Evolutionary conservation across 2,888 invertebrate species (phyloP), one percentile per base, ranked within the genome.

Genomic region (Volucella zonaria): DNA sequence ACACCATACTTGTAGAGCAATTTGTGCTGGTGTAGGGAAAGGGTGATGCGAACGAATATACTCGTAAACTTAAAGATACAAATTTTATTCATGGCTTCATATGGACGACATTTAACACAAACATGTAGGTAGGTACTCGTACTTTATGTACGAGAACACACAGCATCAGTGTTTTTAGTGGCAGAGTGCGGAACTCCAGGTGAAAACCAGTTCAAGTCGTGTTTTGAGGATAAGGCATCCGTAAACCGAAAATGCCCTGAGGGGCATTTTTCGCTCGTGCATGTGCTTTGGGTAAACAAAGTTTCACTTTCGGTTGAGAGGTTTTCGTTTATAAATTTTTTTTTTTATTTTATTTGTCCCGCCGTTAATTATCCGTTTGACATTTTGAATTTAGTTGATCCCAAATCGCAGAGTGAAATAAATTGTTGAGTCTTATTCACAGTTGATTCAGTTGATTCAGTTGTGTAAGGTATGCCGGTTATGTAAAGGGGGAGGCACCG

Each of bases 221-320:
- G 18, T 18, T 49, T 51, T 56, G 15, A 40, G 12, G 51, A 75
- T 31, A 68, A 42, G 67, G 31, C 40, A 68, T 9, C 42, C 45
- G 61, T 11, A 15, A 18, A 18, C 1, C 18, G 45, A 74, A 82
- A 71, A 62, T 66, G 45, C 58, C 73, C 73, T 62, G 31, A 47
- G 56, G 73, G 76, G 62, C 49, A 62, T 75, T 68, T 40, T 76
- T 67, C 51, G 67, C 45, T 80, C 80, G 75, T 81, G 81, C 67
- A 40, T 49, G 56, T 56, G 58, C 45, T 77, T 62, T 47, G 61
- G 62, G 62, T 76, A 76, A 76, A 85, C 76, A 85, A 31, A 85
- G 80, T 85, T 81, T 85, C 76, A 77, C 85, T 80, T 85, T 85
- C 77, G 66, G 47, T 81, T 71, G 47, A 38, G 64, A 61, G 14